Evolutionary conservation across 2,888 invertebrate genomes (phyloP), one percentile per base, ranked within the genome.

Genomic region (Anarsia innoxiella): DNA sequence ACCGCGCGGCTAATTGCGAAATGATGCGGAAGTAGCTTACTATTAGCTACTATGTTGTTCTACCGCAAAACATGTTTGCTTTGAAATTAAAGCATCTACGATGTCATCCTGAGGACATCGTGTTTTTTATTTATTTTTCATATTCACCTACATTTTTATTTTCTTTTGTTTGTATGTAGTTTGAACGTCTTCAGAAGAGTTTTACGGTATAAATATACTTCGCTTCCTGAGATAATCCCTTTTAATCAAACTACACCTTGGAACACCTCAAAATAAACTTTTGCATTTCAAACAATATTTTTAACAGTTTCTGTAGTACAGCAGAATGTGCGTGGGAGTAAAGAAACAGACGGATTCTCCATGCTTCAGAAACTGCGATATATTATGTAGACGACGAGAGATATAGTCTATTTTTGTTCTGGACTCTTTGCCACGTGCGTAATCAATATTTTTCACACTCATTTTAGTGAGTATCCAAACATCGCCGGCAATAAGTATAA

Each of bases 361-460:
- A 59, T 58, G 56, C 58, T 56, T 63, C 53, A 51, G 51, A 60
- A 76, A 59, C 66, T 59, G 58, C 58, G 66, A 66, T 72, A 67
- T 68, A 64, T 67, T 62, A 63, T 63, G 71, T 64, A 52, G 54
- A 65, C 64, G 63, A 56, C 60, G 65, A 68, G 63, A 69, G 69
- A 67, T 67, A 61, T 59, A 49, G 48, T 57, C 69, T 75, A 75
- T 74, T 75, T 75, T 70, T 49, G 69, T 68, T 56, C 59, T 58
- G 55, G 61, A 66, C 66, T 68, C 59, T 54, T 63, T 59, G 61
- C 51, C 62, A 61, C 66, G 53, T 56, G 61, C 68, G 67, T 66
- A 65, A 70, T 59, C 69, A 67, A 69, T 73, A 65, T 68, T 70
- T 19, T 70, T 72, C 65, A 53, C 56, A 59, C 56, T 64, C 70